A percentile compares a stretch with the other conserved stretches of the same genome.
phyloP scores from a whole-genome alignment of 2,888 invertebrate genomes.

The Rosalia funebris region DNA sequence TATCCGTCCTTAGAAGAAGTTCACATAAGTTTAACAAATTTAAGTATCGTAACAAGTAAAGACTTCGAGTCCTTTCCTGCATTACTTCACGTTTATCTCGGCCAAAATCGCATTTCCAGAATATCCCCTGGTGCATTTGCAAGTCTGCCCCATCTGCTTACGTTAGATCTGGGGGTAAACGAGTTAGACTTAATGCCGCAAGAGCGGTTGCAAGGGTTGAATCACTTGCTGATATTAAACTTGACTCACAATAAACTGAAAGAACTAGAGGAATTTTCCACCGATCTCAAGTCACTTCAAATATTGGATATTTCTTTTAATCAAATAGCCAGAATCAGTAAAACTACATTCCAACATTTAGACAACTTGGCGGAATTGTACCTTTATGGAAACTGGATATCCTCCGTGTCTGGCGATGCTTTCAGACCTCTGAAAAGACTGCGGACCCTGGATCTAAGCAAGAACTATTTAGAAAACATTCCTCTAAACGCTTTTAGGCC shows the following conservation, averaged over 20 bases:
- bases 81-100: conserved; percentile 78
- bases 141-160: conserved; percentile 78
- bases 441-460: conserved; percentile 79
- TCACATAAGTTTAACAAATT: conserved; percentile 81
- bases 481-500: conserved; percentile 81
- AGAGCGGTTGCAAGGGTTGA: conserved; percentile 84
- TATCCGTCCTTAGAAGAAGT: conserved; percentile 83
- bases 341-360: conserved; percentile 81
- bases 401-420: conserved; percentile 79
- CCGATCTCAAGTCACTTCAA: conserved; percentile 80
- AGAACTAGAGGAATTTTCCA: conserved; percentile 83
- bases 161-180: conserved; percentile 84
- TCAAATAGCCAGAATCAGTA: conserved; percentile 80
- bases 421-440: conserved; percentile 82
- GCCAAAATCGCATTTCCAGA: conserved; percentile 78
- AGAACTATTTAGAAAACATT: conserved; percentile 84
- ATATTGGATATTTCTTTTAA: conserved; percentile 85
- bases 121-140: conserved; percentile 88
- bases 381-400: conserved; percentile 85
- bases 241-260: conserved; percentile 85
- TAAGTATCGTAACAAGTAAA: conserved; percentile 83
- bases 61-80: conserved; percentile 87
- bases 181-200: conserved; percentile 84
- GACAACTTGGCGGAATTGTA: conserved; percentile 80
- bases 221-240: conserved; percentile 78